Evolutionary conservation across 1,140 invertebrate species (phyloP), one percentile per base, ranked within the genome.

Genomic region (Drosophila persimilis): DNA sequence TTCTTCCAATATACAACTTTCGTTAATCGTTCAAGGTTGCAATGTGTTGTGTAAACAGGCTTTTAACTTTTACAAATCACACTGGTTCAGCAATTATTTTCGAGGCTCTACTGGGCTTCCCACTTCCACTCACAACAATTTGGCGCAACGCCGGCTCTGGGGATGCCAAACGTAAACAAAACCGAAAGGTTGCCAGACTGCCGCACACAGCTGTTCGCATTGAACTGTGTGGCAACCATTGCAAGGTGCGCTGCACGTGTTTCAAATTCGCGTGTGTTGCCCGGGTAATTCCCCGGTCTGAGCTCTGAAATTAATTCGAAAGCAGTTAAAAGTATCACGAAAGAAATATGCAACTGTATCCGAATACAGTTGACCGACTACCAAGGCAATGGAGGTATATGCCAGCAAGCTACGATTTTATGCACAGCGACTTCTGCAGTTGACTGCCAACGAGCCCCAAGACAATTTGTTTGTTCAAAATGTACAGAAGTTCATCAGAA

Each of bases 401-500:
- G 73, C 77, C 50, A 89, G 77, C 52, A 84, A 85, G 53, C 48
- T 90, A 50, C 77, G 88, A 7, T 61, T 71, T 24, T 69, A 73
- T 47, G 71, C 67, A 4, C 73, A 72, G 43, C 52, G 72, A 50
- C 48, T 90, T 11, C 50, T 77, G 20, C 35, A 85, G 20, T 46
- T 78, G 6, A 67, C 75, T 22, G 56, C 48, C 11, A 48, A 51
- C 31, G 65, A 65, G 51, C 24, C 66, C 0, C 50, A 76, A 11
- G 54, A 89, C 48, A 79, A 74, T 56, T 58, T 69, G 48, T 83
- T 86, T 47, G 17, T 63, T 0, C 41, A 55, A 24, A 54, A 52
- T 9, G 26, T 90, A 44, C 73, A 80, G 7, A 73, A 78, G 43
- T 90, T 90, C 45, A 59, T 80, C 6, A 88, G 88, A 39, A 84